Base-by-base conservation (phyloP, 2,888 invertebrate genomes). In the Drosophila kuntzei region DNA sequence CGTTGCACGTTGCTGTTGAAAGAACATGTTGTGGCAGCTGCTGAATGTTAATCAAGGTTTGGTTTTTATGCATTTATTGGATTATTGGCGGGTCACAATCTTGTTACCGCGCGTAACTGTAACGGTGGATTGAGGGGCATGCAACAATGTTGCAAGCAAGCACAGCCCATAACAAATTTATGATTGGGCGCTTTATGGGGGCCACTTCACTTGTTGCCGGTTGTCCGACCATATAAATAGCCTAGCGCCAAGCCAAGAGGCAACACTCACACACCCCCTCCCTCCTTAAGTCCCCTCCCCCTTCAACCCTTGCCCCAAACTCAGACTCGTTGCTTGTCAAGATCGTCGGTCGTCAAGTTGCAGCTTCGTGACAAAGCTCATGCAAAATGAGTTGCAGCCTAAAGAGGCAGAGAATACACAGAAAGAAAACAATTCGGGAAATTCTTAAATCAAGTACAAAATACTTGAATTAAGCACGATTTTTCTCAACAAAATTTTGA, bases 11-110 rank as follows among this genome's bases (percentile, higher is more conserved):
- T n/a, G n/a, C n/a, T n/a, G n/a, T n/a, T n/a, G n/a, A n/a, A n/a
- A n/a, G n/a, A n/a, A n/a, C 44, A 34, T 54, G 54, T 16, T 11
- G 39, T 22, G 18, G 53, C 53, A 41, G 79, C 80, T 69, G 83
- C 86, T 76, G 39, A 54, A 63, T 70, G 79, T 68, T 77, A 79
- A 83, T 87, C 82, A 85, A 71, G 71, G 68, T 34, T 43, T 58
- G 2, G 4, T 71, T 53, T 69, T 70, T 76, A 80, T 85, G 53
- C 71, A 49, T 88, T 88, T 88, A 53, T 60, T 51, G 57, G 12
- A 61, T 16, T 37, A 20, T 22, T 29, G 47, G 46, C 36, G 43
- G 57, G 61, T 25, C 27, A 57, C 81, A 78, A 82, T 77, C 84
- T 86, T n/a, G 80, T 81, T 82, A 76, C 55, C 20, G 14, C 20